Evolutionary conservation across 2,113 vertebrate species (phyloP).

Genomic region (Rynchops niger): DNA sequence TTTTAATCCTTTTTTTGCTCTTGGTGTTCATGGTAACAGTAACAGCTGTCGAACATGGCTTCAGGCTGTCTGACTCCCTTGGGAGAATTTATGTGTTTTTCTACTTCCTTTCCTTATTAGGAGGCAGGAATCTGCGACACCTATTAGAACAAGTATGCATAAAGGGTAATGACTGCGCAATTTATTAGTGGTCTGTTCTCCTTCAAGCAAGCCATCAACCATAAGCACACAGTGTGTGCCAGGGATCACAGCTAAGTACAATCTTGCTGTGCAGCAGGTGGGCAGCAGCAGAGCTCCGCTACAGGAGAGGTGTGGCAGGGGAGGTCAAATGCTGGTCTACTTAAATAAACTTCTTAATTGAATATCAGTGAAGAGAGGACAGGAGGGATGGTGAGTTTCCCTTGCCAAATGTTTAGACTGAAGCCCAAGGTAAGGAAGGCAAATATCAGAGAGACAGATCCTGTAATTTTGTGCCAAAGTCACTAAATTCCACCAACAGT

Average conservation of each 20-base stretch:
- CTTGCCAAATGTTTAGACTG: background rate
- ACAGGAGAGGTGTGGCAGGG: background rate
- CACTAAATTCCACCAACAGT: background rate
- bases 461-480: background rate
- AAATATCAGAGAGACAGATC: background rate
- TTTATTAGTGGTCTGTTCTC: conserved; percentile 83
- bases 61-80: conserved; percentile 79
- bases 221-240: background rate
- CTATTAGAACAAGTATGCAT: conserved; percentile 83
- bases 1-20: conserved; percentile 71
- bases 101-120: conserved; percentile 86
- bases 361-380: background rate
- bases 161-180: conserved; percentile 80
- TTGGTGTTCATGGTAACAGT: conserved; percentile 76
- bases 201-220: conserved; percentile 73
- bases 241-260: background rate
- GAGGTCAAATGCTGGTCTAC: background rate
- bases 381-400: background rate
- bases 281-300: background rate
- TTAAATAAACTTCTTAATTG: conserved; percentile 13
- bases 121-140: conserved; percentile 81
- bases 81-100: conserved; percentile 85
- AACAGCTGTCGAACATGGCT: conserved; percentile 76
- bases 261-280: conserved; percentile 51
- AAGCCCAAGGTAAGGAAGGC: background rate